These are phyloP conservation scores for Didymodactylos carnosus DNA, from an alignment of 2,888 invertebrate genomes.

Conservation along the genomic window DNA sequence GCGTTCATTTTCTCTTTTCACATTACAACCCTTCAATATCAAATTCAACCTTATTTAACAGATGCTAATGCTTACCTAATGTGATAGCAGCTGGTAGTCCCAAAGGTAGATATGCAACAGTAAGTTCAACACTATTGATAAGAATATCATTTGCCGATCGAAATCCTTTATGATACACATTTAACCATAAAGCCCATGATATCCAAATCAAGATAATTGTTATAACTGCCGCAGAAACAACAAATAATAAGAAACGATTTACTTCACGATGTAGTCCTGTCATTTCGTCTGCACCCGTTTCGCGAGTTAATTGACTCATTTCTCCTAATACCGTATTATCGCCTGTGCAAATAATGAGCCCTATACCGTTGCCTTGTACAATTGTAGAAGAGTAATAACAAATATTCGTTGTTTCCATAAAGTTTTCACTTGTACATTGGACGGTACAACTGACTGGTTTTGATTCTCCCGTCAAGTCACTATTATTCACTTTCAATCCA, in stretches of 20 bases:
- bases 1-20: too few species aligned
- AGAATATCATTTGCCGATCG: not conserved
- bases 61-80: too few species aligned
- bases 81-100: conserved; percentile 3
- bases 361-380: not conserved
- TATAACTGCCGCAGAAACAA: not conserved
- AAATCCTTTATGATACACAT: not conserved
- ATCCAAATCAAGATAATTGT: not conserved
- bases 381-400: not conserved
- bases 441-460: not conserved
- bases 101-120: conserved; percentile 1
- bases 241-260: not conserved
- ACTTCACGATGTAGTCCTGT: conserved; percentile 4
- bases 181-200: not conserved
- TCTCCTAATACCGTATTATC: conserved; percentile 4
- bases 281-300: not conserved
- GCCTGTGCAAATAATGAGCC: not conserved
- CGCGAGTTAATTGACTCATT: not conserved
- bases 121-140: not conserved
- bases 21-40: too few species aligned
- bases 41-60: too few species aligned
- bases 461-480: not conserved
- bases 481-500: not conserved
- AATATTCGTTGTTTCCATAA: conserved; percentile 5
- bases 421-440: not conserved